Percentiles rank a stretch among this genome's conserved stretches.
phyloP scores from a whole-genome alignment of 2,797 vertebrate genomes.

The Gastrophryne carolinensis region DNA sequence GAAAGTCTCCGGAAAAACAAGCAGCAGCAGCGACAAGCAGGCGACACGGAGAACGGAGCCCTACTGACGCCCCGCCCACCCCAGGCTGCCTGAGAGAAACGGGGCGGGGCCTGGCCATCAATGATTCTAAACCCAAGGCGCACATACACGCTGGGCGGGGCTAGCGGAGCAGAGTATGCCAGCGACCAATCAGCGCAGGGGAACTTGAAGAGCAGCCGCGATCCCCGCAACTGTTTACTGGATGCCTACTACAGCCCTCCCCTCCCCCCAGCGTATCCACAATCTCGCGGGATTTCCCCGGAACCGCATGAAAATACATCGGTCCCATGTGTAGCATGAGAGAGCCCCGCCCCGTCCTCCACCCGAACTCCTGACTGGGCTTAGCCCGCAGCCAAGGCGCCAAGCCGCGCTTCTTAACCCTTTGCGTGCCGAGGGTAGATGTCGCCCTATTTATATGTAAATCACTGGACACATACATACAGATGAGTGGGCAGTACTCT shows the following conservation, averaged over 20 bases:
- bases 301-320: too few species aligned
- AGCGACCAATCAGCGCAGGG: background rate
- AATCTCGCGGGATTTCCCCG: too few species aligned
- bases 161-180: background rate
- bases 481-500: too few species aligned
- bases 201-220: background rate
- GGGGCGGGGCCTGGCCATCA: background rate
- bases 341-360: too few species aligned
- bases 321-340: too few species aligned
- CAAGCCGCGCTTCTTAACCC: too few species aligned
- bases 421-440: too few species aligned
- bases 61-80: background rate
- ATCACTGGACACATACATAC: too few species aligned
- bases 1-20: slow-evolving; percentile 14
- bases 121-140: background rate
- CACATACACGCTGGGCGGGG: background rate
- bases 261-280: background rate
- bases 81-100: background rate
- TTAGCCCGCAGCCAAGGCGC: too few species aligned
- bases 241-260: background rate
- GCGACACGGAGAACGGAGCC: background rate
- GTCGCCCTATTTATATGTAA: too few species aligned
- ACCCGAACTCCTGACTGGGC: too few species aligned
- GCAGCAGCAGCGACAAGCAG: background rate
- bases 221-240: background rate